Percentiles rank a stretch among this genome's conserved stretches.
Evolutionary conservation across 2,888 invertebrate genomes (phyloP).

Genomic region (Toxonevra muliebris): DNA sequence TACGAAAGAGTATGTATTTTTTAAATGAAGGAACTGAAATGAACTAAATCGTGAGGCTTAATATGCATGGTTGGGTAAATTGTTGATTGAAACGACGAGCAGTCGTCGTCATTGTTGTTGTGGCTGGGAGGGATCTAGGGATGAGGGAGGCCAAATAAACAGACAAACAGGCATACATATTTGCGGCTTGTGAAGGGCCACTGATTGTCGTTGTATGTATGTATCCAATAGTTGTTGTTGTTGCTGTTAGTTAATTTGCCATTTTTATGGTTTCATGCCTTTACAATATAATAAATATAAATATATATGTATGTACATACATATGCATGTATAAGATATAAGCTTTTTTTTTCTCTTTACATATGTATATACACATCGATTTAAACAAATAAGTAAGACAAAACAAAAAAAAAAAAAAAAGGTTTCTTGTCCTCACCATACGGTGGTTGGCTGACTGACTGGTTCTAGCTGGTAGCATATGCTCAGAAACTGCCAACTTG

Average conservation of each 20-base stretch:
- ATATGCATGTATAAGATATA: not conserved
- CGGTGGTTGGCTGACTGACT: not conserved
- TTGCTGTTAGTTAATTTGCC: constrained; percentile 42
- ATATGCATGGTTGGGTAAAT: constrained; percentile 37
- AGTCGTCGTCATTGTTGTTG: not conserved
- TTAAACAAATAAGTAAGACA: not conserved
- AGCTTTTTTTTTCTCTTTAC: not conserved
- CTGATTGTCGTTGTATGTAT: constrained; percentile 7
- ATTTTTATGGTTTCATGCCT: constrained; percentile 45
- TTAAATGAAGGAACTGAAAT: constrained; percentile 10
- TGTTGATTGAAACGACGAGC: constrained; percentile 5
- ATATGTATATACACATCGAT: not conserved
- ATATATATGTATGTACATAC: not conserved
- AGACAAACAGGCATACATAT: not conserved
- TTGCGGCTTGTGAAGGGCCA: not conserved
- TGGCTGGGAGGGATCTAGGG: not conserved
- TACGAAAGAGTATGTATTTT: not conserved
- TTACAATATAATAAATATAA: constrained; percentile 6
- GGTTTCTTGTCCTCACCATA: not conserved
- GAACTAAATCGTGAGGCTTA: constrained; percentile 38
- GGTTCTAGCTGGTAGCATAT: not conserved
- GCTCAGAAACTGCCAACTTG: not conserved
- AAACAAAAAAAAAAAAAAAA: not conserved
- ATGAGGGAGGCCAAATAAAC: not conserved
- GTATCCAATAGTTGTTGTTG: constrained; percentile 26